Conservation (phyloP, 2,797 vertebrate genomes). For the Hylomyscus alleni region DNA sequence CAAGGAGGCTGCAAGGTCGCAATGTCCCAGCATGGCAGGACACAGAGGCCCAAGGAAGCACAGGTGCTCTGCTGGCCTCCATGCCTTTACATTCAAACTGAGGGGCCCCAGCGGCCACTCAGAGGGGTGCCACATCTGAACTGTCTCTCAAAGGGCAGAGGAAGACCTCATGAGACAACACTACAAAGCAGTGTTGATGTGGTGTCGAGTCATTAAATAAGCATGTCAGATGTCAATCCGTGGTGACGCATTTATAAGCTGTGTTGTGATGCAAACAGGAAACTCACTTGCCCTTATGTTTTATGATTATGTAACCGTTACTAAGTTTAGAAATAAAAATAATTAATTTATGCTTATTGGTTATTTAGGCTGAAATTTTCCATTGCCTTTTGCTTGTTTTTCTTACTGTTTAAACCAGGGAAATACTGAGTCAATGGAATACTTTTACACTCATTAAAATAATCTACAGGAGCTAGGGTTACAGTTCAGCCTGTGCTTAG, state of each 20-base stretch:
- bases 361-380: not conserved
- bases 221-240: not conserved
- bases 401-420: not conserved
- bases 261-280: not conserved
- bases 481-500: not conserved
- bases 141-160: not conserved
- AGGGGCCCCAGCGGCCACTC: too few relatives aligned
- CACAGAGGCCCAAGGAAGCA: not conserved
- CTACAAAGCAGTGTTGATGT: not conserved
- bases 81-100: not conserved
- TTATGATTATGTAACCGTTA: not conserved
- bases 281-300: not conserved
- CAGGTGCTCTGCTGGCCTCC: not conserved
- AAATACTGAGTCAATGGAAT: not conserved
- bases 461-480: not conserved
- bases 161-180: not conserved
- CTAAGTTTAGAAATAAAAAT: not conserved
- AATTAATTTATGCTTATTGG: not conserved
- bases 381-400: not conserved
- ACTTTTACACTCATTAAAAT: conserved; percentile 9
- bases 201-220: not conserved
- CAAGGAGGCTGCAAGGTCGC: not conserved
- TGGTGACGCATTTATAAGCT: not conserved
- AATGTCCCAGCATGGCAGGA: not conserved
- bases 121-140: not conserved